phyloP scores from a whole-genome alignment of 2,113 vertebrate species.

The Natator depressus region DNA sequence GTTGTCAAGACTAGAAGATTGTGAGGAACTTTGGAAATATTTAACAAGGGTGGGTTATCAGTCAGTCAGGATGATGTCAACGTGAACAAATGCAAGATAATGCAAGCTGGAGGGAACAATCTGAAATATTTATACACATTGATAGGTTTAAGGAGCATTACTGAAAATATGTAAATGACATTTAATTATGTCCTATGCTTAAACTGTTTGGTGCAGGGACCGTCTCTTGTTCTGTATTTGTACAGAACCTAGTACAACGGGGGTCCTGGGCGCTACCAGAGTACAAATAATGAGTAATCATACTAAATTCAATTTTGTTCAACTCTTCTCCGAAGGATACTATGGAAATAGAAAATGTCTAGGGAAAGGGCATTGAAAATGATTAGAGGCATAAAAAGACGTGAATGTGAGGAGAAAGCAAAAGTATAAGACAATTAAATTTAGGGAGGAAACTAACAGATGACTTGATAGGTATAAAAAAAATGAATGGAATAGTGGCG shows the following conservation, averaged over 20 bases:
- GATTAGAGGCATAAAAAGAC: not conserved
- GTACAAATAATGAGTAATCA: not conserved
- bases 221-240: not conserved
- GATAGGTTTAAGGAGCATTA: too few species aligned
- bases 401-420: not conserved
- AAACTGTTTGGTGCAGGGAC: not conserved
- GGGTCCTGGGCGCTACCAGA: not conserved
- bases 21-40: too few species aligned
- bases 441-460: not conserved
- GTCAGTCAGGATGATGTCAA: too few species aligned
- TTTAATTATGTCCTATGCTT: not conserved
- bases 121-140: too few species aligned
- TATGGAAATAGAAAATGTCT: not conserved
- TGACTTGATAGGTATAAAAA: not conserved
- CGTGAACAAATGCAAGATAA: too few species aligned
- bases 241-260: not conserved
- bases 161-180: not conserved
- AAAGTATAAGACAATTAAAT: not conserved
- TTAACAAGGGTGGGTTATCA: too few species aligned
- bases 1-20: too few species aligned
- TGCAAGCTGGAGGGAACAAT: too few species aligned
- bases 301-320: not conserved
- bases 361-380: not conserved
- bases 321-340: not conserved
- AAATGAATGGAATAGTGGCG: too few species aligned